Percentiles rank a stretch among this genome's conserved stretches.
phyloP scores from a whole-genome alignment of 2,888 invertebrate genomes.

The Chirona hameri region DNA sequence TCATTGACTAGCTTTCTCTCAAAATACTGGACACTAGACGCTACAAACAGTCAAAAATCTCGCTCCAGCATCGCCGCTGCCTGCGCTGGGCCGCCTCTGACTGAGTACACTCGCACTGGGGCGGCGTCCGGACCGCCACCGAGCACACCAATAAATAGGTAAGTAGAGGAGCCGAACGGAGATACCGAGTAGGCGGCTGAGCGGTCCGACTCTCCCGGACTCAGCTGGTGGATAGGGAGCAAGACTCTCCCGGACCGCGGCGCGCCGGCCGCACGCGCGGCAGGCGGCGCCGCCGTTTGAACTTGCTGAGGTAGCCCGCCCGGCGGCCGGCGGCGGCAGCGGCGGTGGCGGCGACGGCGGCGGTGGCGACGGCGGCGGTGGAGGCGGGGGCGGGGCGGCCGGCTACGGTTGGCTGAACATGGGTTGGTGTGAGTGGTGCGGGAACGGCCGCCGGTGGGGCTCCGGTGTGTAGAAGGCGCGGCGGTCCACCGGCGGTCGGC shows the following conservation, averaged over 20 bases:
- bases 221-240: no score
- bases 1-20: constrained; percentile 26
- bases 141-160: background rate
- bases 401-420: constrained; percentile 22
- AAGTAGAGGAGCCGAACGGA: background rate
- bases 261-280: no score
- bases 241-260: no score
- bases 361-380: no score
- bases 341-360: background rate
- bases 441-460: background rate
- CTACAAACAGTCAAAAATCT: background rate
- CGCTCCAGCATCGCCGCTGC: background rate
- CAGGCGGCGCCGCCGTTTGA: background rate
- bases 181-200: no score
- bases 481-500: background rate
- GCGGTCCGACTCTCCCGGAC: no score
- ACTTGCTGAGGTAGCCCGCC: constrained; percentile 8
- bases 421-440: background rate
- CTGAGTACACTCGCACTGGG: no score
- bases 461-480: constrained; percentile 6
- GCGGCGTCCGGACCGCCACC: background rate
- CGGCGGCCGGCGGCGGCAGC: background rate
- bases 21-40: constrained; percentile 25
- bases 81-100: no score
- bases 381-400: background rate